These are phyloP conservation scores for Paradoxurus hermaphroditus DNA, from an alignment of 2,113 vertebrate genomes.

Conservation along the genomic window DNA sequence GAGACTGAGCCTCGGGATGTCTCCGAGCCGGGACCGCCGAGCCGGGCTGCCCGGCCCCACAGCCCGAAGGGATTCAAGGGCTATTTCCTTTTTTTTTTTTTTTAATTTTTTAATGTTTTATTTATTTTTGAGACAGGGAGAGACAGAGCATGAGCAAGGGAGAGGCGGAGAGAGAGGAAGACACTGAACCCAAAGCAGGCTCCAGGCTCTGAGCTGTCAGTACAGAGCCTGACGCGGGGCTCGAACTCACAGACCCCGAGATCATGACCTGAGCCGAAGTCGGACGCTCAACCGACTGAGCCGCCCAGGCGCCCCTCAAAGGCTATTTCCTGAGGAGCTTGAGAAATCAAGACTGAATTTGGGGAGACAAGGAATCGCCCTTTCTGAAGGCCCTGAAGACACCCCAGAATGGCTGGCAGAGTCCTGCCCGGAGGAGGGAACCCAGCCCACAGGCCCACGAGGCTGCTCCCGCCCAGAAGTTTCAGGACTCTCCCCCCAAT, in stretches of 20 bases:
- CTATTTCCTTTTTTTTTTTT: neutral
- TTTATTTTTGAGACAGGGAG: too few relatives aligned
- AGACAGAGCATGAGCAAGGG: too few relatives aligned
- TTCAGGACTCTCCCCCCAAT: neutral
- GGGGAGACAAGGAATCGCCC: neutral
- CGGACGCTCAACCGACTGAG: too few relatives aligned
- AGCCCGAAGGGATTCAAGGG: neutral
- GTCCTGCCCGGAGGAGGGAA: neutral
- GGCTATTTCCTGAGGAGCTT: neutral
- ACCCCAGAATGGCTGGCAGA: neutral
- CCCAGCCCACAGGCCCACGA: rapidly evolving
- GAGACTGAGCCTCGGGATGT: neutral
- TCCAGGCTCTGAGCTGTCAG: too few relatives aligned
- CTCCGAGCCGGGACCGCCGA: too few relatives aligned
- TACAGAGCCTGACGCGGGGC: too few relatives aligned
- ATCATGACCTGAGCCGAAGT: too few relatives aligned
- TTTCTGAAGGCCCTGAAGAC: neutral
- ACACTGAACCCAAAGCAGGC: too few relatives aligned
- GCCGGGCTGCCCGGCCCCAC: neutral
- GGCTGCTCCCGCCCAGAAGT: neutral
- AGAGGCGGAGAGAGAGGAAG: too few relatives aligned
- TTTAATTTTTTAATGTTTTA: too few relatives aligned
- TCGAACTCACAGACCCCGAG: too few relatives aligned
- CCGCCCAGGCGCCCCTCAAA: too few relatives aligned
- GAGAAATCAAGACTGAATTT: neutral